Conservation (phyloP, 1,140 invertebrate species). For the Batillaria attramentaria region DNA sequence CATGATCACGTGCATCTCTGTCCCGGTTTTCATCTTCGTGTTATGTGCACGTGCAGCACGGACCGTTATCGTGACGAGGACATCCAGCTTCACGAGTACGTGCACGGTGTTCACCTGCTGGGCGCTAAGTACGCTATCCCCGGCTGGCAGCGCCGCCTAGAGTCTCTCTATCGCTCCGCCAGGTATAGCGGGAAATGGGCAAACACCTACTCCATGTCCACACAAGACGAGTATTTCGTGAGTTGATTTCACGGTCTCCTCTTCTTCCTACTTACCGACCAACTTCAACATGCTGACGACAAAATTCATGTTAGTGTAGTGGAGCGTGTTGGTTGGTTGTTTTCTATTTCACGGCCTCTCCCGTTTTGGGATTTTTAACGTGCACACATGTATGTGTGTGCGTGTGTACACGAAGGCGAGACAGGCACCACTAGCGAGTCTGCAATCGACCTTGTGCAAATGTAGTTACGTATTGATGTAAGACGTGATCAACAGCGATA, state of each 20-base stretch:
- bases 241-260: conserved; percentile 26
- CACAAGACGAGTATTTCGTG: conserved; percentile 56
- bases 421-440: too few relatives aligned
- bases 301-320: too few relatives aligned
- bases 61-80: conserved; percentile 42
- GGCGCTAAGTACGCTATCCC: conserved; percentile 43
- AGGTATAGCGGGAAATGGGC: conserved; percentile 50
- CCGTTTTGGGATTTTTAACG: too few relatives aligned
- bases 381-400: too few relatives aligned
- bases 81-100: conserved; percentile 48
- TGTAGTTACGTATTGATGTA: too few relatives aligned
- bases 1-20: neutral
- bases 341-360: too few relatives aligned
- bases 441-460: too few relatives aligned
- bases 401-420: too few relatives aligned
- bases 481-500: too few relatives aligned
- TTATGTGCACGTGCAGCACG: conserved; percentile 10
- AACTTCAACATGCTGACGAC: too few relatives aligned
- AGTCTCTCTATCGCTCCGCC: conserved; percentile 44
- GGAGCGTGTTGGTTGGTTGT: too few relatives aligned
- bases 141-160: conserved; percentile 40
- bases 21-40: neutral
- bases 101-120: conserved; percentile 52
- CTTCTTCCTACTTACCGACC: neutral
- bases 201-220: conserved; percentile 52